Conservation (phyloP, 2,797 vertebrate species). For the Anguilla obscura region DNA sequence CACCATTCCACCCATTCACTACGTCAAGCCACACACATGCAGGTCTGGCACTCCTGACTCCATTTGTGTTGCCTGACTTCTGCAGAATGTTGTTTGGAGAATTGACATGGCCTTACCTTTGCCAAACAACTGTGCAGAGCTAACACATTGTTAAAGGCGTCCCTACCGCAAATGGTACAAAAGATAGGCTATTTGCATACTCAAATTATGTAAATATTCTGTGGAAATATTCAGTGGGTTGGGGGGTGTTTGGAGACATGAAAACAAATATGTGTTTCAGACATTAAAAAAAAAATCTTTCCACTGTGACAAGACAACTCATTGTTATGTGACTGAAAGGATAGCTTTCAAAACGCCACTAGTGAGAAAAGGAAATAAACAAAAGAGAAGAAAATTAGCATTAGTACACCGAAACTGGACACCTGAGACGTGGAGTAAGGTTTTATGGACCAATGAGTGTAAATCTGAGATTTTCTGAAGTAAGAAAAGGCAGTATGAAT, state of each 20-base stretch:
- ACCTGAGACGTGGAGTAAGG: too few species aligned
- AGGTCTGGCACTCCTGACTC: neutral
- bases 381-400: too few species aligned
- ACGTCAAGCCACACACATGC: neutral
- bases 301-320: too few species aligned
- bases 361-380: too few species aligned
- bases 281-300: too few species aligned
- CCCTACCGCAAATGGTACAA: conserved; percentile 31
- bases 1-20: neutral
- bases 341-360: too few species aligned
- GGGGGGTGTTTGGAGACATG: neutral
- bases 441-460: too few species aligned
- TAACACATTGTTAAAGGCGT: neutral
- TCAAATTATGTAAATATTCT: neutral
- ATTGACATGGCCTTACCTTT: neutral
- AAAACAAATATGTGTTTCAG: neutral
- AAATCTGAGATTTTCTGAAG: too few species aligned
- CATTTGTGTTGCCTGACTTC: neutral
- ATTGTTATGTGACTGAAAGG: too few species aligned
- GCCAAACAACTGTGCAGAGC: neutral
- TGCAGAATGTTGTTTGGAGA: neutral
- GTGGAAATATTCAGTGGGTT: neutral
- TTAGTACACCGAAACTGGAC: too few species aligned
- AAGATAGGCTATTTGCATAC: neutral
- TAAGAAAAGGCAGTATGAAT: too few species aligned